These are phyloP conservation scores for Drosophila acutilabella DNA, from an alignment of 2,888 invertebrate genomes.

Conservation along the genomic window DNA sequence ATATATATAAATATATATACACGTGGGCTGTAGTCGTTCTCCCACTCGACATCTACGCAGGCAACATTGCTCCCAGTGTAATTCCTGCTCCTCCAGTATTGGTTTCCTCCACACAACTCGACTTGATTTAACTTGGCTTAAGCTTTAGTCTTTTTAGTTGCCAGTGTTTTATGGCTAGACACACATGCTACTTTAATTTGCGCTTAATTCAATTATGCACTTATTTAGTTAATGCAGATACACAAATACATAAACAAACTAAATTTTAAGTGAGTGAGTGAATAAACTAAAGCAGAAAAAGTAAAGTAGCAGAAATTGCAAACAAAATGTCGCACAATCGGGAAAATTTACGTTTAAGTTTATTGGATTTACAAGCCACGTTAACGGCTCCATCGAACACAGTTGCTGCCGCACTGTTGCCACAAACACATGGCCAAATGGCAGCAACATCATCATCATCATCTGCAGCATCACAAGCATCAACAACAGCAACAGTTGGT, in stretches of 20 bases:
- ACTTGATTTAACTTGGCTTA: background rate
- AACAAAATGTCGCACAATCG: constrained; percentile 82
- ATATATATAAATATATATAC: background rate
- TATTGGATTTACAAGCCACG: constrained; percentile 82
- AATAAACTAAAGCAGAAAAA: background rate
- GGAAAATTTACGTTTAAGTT: constrained; percentile 84
- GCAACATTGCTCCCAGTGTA: constrained; percentile 11
- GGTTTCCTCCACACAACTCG: constrained; percentile 19
- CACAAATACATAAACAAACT: constrained; percentile 7
- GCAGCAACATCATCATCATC: constrained; percentile 31
- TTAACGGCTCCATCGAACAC: constrained; percentile 75
- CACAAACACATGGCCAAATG: constrained; percentile 48
- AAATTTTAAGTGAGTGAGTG: constrained; percentile 8
- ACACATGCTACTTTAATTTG: constrained; percentile 29
- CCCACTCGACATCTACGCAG: constrained; percentile 75
- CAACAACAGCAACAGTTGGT: constrained; percentile 30
- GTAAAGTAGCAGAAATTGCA: constrained; percentile 3
- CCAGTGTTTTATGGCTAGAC: constrained; percentile 33
- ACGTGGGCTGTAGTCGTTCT: constrained; percentile 68
- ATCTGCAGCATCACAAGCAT: constrained; percentile 31
- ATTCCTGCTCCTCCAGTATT: constrained; percentile 47
- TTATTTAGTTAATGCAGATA: constrained; percentile 9
- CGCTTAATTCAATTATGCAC: constrained; percentile 11
- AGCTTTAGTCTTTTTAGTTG: constrained; percentile 38
- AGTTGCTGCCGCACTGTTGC: constrained; percentile 60